Base-by-base conservation (phyloP, 2,888 invertebrate genomes). In the Gibbula magus region DNA sequence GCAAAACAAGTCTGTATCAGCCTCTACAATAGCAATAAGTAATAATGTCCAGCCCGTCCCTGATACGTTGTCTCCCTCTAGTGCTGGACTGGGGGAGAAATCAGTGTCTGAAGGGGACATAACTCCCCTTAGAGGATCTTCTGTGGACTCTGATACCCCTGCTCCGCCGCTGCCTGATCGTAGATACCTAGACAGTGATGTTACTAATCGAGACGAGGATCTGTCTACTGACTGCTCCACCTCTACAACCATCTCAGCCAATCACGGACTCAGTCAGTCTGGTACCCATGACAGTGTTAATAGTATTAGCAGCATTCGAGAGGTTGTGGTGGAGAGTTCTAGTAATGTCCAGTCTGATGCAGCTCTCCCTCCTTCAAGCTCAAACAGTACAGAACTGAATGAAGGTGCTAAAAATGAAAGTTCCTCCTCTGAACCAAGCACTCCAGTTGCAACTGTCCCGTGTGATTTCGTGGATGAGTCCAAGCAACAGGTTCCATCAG, bases 161-260 rank as follows among this genome's bases (percentile, higher is more conserved):
- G 79, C 77, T 1, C 82, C 82, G 3, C 82, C 82, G 7, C 76
- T 82, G 39, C 82, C 82, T 35, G 82, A 77, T 20, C 76, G 82
- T 25, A 79, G 77, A 54, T 82, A 82, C 52, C 61, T 61, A 3
- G 61, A 61, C 3, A 61, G 61, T 61, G 25, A 25, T 22, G 16
- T 56, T 3, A 25, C 25, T 29, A 61, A 8, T 16, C 25, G 29
- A 25, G 61, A 61, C 13, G 61, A 61, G 25, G 13, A 61, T 25
- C 29, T 20, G 13, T 22, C 61, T 29, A 61, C 22, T 25, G 61
- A 61, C 18, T 61, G 61, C 29, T 61, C 61, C 8, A 61, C 61
- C 29, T 61, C 61, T 29, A 61, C 61, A 16, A 61, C 61, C 29
- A 16, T 61, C 29, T 61, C 61, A 25, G 61, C 61, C 61, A 61